Percentiles rank a stretch among this genome's conserved stretches.
Evolutionary conservation across 2,797 vertebrate species (phyloP).

Genomic region (Lophotriccus pileatus): DNA sequence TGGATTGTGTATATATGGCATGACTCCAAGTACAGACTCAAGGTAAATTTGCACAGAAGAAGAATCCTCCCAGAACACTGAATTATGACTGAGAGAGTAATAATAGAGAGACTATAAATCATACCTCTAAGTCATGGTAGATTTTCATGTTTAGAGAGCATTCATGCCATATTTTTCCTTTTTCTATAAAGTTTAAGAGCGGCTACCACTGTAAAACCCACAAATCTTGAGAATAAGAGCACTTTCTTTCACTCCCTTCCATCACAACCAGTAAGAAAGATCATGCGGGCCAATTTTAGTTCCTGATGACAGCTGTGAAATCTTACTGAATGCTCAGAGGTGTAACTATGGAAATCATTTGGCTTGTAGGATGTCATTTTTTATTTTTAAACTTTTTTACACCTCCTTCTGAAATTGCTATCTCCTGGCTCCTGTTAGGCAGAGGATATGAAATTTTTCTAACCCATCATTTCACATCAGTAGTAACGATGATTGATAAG

Average conservation of each 20-base stretch:
- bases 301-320: slow-evolving; percentile 33
- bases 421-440: background rate
- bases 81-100: background rate
- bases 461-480: background rate
- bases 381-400: slow-evolving; percentile 40
- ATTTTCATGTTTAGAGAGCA: background rate
- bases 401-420: slow-evolving; percentile 7
- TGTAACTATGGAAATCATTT: slow-evolving; percentile 50
- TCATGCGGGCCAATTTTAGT: background rate
- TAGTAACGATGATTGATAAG: slow-evolving; percentile 22
- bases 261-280: background rate
- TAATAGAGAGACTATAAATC: background rate
- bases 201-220: background rate
- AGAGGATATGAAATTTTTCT: slow-evolving; percentile 7
- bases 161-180: background rate
- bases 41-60: background rate
- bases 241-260: background rate
- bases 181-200: background rate
- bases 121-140: background rate
- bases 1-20: background rate
- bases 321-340: background rate
- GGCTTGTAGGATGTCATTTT: background rate
- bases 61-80: background rate
- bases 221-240: background rate
- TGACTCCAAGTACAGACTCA: background rate